A percentile compares a stretch with the other conserved stretches of the same genome.
Conservation (phyloP, 2,113 vertebrate genomes). For the Oriolus oriolus region DNA sequence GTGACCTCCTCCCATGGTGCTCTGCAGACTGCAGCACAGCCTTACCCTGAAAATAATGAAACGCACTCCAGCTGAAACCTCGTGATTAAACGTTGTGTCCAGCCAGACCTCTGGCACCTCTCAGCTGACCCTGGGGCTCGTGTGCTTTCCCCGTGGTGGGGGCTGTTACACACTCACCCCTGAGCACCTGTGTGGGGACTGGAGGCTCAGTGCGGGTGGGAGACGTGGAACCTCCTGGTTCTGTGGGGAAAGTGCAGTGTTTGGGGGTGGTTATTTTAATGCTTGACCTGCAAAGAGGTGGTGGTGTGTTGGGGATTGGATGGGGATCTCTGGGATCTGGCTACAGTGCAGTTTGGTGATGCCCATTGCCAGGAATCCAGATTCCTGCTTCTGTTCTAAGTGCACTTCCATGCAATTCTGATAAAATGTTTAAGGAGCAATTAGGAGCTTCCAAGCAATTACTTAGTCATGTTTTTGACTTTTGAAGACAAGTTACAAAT, state of each 20-base stretch:
- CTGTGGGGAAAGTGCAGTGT: neutral
- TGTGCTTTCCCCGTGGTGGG: neutral
- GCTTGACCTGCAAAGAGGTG: neutral
- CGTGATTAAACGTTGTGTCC: neutral
- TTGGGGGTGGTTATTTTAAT: neutral
- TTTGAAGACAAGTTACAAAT: slow-evolving; percentile 67
- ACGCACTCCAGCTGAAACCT: neutral
- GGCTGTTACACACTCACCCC: neutral
- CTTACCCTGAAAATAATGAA: neutral
- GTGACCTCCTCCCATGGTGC: fast-evolving
- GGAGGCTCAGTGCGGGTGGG: neutral
- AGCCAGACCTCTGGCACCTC: neutral
- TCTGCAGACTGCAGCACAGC: neutral
- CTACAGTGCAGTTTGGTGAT: neutral
- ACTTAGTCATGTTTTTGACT: slow-evolving; percentile 65
- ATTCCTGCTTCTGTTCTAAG: slow-evolving; percentile 63
- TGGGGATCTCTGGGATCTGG: neutral
- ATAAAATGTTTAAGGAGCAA: slow-evolving; percentile 45
- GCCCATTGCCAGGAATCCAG: neutral
- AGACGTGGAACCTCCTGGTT: neutral
- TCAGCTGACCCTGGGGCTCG: neutral
- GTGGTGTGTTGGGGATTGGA: neutral
- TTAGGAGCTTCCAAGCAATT: slow-evolving; percentile 33
- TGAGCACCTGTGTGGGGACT: neutral
- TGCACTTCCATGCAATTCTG: slow-evolving; percentile 74